Evolutionary conservation across 1,140 invertebrate genomes (phyloP), one percentile per base, ranked within the genome.

Genomic region (Bombus huntii): DNA sequence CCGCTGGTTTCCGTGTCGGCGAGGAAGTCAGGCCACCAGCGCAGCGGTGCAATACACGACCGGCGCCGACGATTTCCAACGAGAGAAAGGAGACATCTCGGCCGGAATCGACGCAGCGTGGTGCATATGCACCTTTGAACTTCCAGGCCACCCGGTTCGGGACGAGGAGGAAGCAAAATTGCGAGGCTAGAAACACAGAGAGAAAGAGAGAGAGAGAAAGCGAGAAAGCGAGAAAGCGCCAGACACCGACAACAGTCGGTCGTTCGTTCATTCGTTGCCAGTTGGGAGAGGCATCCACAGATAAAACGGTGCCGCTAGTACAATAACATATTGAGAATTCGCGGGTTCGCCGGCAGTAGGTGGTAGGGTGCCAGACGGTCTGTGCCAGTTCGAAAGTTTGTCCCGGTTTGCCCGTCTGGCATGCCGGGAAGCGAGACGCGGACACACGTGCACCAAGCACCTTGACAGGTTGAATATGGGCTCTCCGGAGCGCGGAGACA

Each of bases 351-450:
- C 53, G 77, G 18, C 65, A 42, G 80, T 87, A 85, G 89, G 80
- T 87, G 89, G 89, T 88, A 85, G 86, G 84, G 89, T 88, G 89
- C 93, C 93, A 95, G 94, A 95, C 94, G 89, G 92, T 89, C 92
- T 94, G 94, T 94, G 93, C 94, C 90, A 95, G 93, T 95, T 94
- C 87, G 90, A 94, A 94, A 94, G 93, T 94, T 94, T 94, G 93
- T 93, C 93, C 94, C 92, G 93, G 93, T 94, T 94, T 93, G 91
- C 91, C 88, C 90, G 92, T 92, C 93, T 92, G 91, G 91, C 91
- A 88, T 87, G 88, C 81, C 86, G 89, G 92, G 87, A 86, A 89
- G 85, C 88, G 81, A 66, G 65, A 81, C 53, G 89, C 65, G 85
- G 72, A 89, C 86, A 85, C 90, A 90, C 91, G 88, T 91, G 84